Conservation (phyloP, 1,140 invertebrate species). For the Ips nitidus region DNA sequence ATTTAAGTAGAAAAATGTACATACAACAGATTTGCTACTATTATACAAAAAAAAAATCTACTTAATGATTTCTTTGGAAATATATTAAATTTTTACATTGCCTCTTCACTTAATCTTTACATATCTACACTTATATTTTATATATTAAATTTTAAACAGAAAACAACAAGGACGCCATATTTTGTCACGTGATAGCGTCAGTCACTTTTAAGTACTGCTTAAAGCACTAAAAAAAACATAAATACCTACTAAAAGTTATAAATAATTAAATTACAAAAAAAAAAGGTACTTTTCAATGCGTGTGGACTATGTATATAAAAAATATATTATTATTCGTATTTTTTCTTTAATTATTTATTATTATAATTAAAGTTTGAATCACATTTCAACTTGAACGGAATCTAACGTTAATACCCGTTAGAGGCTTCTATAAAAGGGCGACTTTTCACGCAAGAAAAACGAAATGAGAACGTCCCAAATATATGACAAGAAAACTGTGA, state of each 20-base stretch:
- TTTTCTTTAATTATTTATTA: neutral
- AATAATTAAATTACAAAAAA: conserved; percentile 37
- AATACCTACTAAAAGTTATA: conserved; percentile 14
- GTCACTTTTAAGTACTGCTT: neutral
- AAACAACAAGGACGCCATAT: conserved; percentile 42
- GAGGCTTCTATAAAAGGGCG: neutral
- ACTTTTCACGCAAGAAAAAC: conserved; percentile 1
- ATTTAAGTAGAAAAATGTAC: conserved; percentile 46
- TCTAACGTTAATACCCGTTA: conserved; percentile 36
- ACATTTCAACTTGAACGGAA: conserved; percentile 32
- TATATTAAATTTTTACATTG: conserved; percentile 46
- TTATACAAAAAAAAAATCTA: conserved; percentile 41
- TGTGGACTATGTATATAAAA: conserved; percentile 30
- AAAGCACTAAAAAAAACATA: neutral
- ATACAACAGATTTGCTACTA: conserved; percentile 36
- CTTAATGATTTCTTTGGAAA: conserved; percentile 44
- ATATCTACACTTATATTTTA: conserved; percentile 42
- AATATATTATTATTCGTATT: conserved; percentile 34
- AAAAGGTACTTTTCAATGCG: conserved; percentile 44
- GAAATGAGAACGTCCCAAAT: neutral
- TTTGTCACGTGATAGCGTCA: conserved; percentile 31
- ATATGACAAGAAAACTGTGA: too few relatives aligned
- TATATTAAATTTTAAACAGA: conserved; percentile 42
- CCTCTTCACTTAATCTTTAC: conserved; percentile 37
- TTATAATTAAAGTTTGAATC: conserved; percentile 30